phyloP scores from a whole-genome alignment of 1,140 invertebrate genomes.

The Cecropterus lyciades region DNA sequence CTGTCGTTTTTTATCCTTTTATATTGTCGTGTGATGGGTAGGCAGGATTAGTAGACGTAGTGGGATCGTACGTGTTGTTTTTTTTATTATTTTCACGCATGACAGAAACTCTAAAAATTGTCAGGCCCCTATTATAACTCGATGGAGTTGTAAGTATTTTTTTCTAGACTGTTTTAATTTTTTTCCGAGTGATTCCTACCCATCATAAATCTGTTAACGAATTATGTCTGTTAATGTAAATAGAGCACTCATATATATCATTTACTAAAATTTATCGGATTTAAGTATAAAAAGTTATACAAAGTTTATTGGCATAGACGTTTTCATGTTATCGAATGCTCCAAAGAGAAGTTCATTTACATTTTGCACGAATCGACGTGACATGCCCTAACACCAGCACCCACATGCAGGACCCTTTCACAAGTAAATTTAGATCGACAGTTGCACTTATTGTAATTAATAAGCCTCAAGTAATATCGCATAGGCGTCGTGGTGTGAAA shows the following conservation, averaged over 20 bases:
- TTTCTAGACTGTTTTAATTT: conserved; percentile 9
- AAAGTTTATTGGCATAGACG: no score
- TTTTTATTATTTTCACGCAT: conserved; percentile 42
- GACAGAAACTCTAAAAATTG: conserved; percentile 25
- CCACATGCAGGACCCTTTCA: background rate
- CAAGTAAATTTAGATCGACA: conserved; percentile 21
- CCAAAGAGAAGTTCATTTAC: background rate
- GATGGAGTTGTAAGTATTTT: conserved; percentile 23
- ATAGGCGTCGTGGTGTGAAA: conserved; percentile 34
- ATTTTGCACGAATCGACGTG: background rate
- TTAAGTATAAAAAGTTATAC: no score
- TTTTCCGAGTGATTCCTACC: background rate
- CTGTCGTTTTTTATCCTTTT: conserved; percentile 54
- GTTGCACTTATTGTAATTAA: conserved; percentile 22
- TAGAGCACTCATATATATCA: no score
- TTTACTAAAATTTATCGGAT: no score
- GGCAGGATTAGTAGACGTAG: conserved; percentile 62
- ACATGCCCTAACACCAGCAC: background rate
- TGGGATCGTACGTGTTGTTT: conserved; percentile 47
- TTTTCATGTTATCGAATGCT: background rate
- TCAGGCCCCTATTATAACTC: conserved; percentile 11
- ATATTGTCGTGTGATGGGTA: conserved; percentile 53
- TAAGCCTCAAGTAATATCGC: conserved; percentile 9
- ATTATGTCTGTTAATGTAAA: background rate
- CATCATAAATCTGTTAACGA: background rate